Conservation (phyloP, 1,140 invertebrate species). For the Lamellibrachia luymesi region DNA sequence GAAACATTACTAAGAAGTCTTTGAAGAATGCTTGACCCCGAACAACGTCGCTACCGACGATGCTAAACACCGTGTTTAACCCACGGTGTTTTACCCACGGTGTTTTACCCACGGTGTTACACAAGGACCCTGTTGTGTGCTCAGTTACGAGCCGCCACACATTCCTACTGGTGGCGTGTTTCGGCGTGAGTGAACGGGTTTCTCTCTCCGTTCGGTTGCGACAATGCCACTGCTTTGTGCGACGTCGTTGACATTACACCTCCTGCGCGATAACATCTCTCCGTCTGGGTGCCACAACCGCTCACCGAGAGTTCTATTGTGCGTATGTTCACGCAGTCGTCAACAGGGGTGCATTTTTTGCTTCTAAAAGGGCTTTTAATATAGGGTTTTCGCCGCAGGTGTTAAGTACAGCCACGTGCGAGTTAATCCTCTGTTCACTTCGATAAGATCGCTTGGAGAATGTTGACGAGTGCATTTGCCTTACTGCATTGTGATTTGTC, state of each 20-base stretch:
- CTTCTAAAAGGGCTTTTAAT: not conserved
- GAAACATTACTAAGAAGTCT: not conserved
- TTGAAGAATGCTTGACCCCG: not conserved
- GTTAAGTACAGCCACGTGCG: not conserved
- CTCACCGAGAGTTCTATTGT: not conserved
- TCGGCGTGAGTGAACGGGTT: not conserved
- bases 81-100: not conserved
- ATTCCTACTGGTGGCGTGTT: not conserved
- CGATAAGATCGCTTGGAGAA: not conserved
- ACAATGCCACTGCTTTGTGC: not conserved
- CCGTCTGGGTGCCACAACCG: not conserved
- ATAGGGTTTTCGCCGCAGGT: not conserved
- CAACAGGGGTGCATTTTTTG: not conserved
- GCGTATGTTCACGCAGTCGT: not conserved
- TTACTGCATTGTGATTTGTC: not conserved
- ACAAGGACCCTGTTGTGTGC: not conserved
- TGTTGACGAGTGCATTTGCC: not conserved
- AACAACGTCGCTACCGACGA: not conserved
- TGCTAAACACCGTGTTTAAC: not conserved
- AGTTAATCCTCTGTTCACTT: not conserved
- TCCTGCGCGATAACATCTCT: not conserved
- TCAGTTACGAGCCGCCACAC: not conserved
- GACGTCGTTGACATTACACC: not conserved
- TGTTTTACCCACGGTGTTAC: not conserved
- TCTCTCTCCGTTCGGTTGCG: not conserved